Conservation (phyloP, 2,888 invertebrate genomes). For the Hirtodrosophila alboralis region DNA sequence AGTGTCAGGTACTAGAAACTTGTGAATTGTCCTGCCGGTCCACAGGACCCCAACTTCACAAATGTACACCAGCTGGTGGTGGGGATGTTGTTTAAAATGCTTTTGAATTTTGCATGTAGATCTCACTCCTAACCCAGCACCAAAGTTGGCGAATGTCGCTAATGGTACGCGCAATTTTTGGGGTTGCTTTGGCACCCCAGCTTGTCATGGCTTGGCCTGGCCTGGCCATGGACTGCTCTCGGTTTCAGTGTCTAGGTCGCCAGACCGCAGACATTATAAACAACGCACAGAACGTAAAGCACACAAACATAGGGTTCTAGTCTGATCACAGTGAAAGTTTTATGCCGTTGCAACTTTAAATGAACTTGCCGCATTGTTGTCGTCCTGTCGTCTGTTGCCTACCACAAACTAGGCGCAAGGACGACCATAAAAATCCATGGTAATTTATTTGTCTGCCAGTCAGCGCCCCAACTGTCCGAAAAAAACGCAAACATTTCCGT, state of each 20-base stretch:
- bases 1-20: conserved; percentile 53
- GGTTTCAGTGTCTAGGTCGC: conserved; percentile 68
- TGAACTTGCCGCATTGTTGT: conserved; percentile 61
- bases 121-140: neutral
- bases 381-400: conserved; percentile 47
- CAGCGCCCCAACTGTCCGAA: conserved; percentile 21
- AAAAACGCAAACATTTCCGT: conserved; percentile 72
- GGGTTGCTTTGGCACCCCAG: conserved; percentile 60
- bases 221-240: conserved; percentile 17
- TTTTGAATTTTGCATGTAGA: conserved; percentile 67
- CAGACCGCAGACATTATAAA: conserved; percentile 81
- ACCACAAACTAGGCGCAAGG: conserved; percentile 76
- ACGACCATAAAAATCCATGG: conserved; percentile 71
- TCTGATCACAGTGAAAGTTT: conserved; percentile 67
- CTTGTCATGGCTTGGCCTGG: conserved; percentile 10
- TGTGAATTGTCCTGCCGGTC: conserved; percentile 46
- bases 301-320: neutral
- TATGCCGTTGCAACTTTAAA: conserved; percentile 66
- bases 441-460: conserved; percentile 74
- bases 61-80: conserved; percentile 65
- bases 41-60: conserved; percentile 1
- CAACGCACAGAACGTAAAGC: conserved; percentile 46
- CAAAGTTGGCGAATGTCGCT: conserved; percentile 26
- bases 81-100: conserved; percentile 46
- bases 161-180: conserved; percentile 48